Base-by-base conservation (phyloP, 2,797 vertebrate species). In the Melanogrammus aeglefinus region DNA sequence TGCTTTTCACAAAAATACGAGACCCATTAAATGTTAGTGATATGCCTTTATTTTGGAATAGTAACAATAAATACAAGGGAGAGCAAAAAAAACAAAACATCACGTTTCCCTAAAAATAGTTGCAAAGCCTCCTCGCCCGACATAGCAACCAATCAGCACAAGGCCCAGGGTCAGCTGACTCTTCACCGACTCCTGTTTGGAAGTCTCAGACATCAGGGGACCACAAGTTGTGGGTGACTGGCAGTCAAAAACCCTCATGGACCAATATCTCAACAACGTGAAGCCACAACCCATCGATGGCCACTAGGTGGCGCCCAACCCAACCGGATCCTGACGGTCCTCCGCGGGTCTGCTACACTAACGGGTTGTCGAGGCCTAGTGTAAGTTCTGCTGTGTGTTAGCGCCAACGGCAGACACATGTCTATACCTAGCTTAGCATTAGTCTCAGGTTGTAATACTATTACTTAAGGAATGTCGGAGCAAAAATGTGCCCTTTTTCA, bases 31-130 rank as follows among this genome's bases (percentile, higher is more conserved):
- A 35, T 27, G 80, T 89, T 84, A 83, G 82, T 81, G 44, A 88
- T 78, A 85, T 39, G 76, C 79, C 74, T 94, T 94, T 94, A 94
- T 93, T 94, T 81, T 63, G 21, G 41, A 91, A 88, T 90, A 77
- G 77, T 80, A 83, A 87, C 83, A 88, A 91, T 87, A 91, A 90
- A 93, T 89, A 91, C 77, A 78, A 85, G 33, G 14, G 10, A 14
- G 69, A 72, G 24, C 13, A 38, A 16, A 73, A 21, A 21, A 39
- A 18, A 18, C 31, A 76, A 84, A 89, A 87, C 80, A 89, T 86
- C 83, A 91, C 85, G 78, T 85, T 76, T 47, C 73, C 73, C 38
- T 41, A 39, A 79, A 79, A 75, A 88, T 57, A 76, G 38, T 72
- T 35, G 72, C 16, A 75, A 63, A 78, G 78, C 77, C 78, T 51